These are phyloP conservation scores for Harmothoe impar DNA, from an alignment of 2,888 invertebrate species.

Conservation along the genomic window DNA sequence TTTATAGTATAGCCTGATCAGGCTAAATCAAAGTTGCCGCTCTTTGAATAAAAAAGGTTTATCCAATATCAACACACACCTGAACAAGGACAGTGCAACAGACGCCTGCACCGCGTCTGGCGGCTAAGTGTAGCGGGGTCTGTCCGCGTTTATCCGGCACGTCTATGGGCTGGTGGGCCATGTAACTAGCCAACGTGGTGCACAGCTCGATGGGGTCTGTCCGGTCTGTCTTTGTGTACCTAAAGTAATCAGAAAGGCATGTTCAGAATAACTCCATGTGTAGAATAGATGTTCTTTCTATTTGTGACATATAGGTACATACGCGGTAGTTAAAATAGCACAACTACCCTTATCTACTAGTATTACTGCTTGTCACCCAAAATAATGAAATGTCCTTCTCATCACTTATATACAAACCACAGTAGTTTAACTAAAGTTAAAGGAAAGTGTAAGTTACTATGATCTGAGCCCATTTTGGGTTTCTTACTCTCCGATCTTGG, in stretches of 20 bases:
- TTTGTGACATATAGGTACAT: no score
- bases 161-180: conserved; percentile 81
- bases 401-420: no score
- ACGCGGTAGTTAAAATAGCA: no score
- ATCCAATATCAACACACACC: no score
- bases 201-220: conserved; percentile 84
- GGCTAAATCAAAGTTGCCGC: no score
- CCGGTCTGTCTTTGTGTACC: conserved; percentile 73
- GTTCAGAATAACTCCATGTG: neutral
- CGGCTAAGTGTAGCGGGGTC: conserved; percentile 84
- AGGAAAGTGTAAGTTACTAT: no score
- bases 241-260: conserved; percentile 68
- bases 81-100: conserved; percentile 83
- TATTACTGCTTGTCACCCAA: no score
- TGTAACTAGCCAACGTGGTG: conserved; percentile 81
- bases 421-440: no score
- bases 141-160: conserved; percentile 80
- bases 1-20: no score
- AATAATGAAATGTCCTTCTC: no score
- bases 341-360: no score
- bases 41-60: no score
- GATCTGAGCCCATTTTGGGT: neutral
- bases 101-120: conserved; percentile 84
- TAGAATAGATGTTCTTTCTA: neutral
- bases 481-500: conserved; percentile 78